Evolutionary conservation across 2,113 vertebrate genomes (phyloP).

Genomic region (Fukomys damarensis): DNA sequence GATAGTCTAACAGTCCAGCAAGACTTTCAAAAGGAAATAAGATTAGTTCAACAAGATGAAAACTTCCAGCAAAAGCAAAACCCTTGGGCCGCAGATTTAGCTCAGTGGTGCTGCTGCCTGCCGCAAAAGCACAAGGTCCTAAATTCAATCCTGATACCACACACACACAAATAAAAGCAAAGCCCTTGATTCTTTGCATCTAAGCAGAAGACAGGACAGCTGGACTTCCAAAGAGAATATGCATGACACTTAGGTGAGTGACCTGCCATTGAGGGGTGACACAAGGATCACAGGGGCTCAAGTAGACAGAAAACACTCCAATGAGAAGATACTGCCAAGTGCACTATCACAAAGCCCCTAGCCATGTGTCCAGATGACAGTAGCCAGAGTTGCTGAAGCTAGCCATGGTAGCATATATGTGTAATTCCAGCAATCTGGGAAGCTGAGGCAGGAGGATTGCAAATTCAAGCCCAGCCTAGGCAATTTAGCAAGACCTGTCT

Average conservation of each 20-base stretch:
- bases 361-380: constrained; percentile 5
- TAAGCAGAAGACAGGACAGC: neutral
- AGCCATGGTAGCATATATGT: neutral
- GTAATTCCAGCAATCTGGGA: neutral
- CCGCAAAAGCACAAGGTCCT: too few relatives aligned
- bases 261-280: neutral
- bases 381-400: neutral
- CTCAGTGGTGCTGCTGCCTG: too few relatives aligned
- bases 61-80: neutral
- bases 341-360: neutral
- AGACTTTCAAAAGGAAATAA: neutral
- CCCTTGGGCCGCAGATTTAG: too few relatives aligned
- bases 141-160: too few relatives aligned
- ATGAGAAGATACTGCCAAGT: neutral
- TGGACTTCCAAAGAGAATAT: neutral
- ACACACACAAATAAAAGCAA: too few relatives aligned
- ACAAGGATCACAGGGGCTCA: neutral
- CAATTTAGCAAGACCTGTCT: neutral
- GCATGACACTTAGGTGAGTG: neutral
- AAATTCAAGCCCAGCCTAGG: too few relatives aligned
- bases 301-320: neutral
- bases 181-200: too few relatives aligned
- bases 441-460: neutral
- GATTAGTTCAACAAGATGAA: neutral
- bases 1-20: neutral